Evolutionary conservation across 2,888 invertebrate genomes (phyloP).

Genomic region (Drosophila pseudotakahashii): DNA sequence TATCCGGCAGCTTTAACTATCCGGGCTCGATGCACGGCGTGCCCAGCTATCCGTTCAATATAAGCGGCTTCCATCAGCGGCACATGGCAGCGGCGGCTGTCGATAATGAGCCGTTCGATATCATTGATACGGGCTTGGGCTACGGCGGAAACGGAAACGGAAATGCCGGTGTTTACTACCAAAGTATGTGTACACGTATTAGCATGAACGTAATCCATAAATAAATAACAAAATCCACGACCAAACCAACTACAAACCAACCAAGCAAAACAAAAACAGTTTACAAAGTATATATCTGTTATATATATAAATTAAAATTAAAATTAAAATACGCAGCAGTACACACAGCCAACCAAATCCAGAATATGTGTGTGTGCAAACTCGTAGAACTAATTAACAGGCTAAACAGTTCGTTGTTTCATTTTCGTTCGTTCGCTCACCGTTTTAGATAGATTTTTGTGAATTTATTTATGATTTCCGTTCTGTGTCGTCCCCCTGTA

Average conservation of each 20-base stretch:
- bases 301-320: constrained; percentile 4
- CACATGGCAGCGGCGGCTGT: constrained; percentile 77
- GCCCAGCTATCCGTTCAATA: constrained; percentile 84
- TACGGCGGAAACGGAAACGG: constrained; percentile 76
- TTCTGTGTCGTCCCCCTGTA: constrained; percentile 76
- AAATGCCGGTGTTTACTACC: constrained; percentile 82
- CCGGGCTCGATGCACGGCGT: constrained; percentile 80
- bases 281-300: constrained; percentile 13
- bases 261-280: constrained; percentile 5
- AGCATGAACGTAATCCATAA: constrained; percentile 74
- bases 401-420: constrained; percentile 52
- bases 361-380: constrained; percentile 28
- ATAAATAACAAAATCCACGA: constrained; percentile 45
- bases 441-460: constrained; percentile 39
- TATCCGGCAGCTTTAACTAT: constrained; percentile 77
- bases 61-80: constrained; percentile 84
- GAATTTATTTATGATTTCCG: constrained; percentile 39
- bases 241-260: constrained; percentile 29
- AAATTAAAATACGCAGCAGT: constrained; percentile 31
- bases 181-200: constrained; percentile 83
- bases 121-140: constrained; percentile 81
- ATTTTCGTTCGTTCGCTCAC: constrained; percentile 38
- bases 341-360: constrained; percentile 18
- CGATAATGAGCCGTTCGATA: constrained; percentile 81
- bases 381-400: constrained; percentile 43